A percentile compares a stretch with the other conserved stretches of the same genome.
phyloP scores from a whole-genome alignment of 2,888 invertebrate genomes.

The Plemyria rubiginata region DNA sequence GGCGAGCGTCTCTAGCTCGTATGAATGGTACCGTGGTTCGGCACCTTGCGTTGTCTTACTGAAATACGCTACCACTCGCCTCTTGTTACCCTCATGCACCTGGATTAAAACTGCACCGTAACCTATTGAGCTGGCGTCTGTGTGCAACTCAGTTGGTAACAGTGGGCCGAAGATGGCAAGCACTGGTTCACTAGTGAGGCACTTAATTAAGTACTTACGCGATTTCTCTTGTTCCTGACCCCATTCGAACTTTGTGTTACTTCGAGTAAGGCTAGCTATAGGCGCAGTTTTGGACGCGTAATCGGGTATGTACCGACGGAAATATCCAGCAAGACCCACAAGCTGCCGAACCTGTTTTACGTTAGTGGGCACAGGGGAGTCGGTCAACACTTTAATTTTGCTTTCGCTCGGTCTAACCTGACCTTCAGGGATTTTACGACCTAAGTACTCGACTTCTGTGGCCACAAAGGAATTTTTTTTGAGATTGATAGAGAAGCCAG shows the following conservation, averaged over 20 bases:
- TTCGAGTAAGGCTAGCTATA: background rate
- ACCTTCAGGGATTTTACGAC: background rate
- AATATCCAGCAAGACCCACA: background rate
- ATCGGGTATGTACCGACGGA: background rate
- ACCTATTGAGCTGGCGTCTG: background rate
- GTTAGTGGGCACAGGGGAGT: background rate
- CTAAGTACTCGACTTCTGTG: background rate
- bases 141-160: background rate
- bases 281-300: background rate
- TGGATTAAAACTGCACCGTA: background rate
- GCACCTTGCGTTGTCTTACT: background rate
- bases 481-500: background rate
- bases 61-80: background rate
- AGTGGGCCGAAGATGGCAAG: background rate
- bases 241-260: background rate
- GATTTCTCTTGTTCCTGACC: background rate
- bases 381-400: background rate
- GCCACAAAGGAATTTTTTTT: background rate
- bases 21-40: background rate
- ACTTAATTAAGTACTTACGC: background rate
- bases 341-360: background rate
- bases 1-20: background rate
- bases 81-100: background rate
- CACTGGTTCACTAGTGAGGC: background rate
- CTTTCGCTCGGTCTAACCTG: slow-evolving; percentile 1